These are phyloP conservation scores for Lysandra coridon DNA, from an alignment of 2,888 invertebrate genomes.

Conservation along the genomic window DNA sequence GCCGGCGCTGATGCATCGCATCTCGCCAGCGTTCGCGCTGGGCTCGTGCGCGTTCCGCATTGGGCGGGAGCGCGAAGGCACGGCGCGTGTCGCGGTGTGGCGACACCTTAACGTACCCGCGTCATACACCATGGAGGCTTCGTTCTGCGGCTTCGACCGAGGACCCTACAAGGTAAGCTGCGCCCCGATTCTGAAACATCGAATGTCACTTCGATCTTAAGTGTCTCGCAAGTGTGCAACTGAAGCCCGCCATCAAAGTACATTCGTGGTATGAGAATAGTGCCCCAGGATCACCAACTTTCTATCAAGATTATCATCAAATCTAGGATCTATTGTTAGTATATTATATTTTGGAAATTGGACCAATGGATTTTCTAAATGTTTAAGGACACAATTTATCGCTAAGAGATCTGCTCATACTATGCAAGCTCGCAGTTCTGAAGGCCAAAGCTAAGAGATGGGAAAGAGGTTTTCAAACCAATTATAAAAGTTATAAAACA, in stretches of 20 bases:
- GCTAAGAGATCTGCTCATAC: too few relatives aligned
- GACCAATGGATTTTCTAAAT: too few relatives aligned
- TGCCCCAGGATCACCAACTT: too few relatives aligned
- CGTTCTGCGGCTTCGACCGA: conserved; percentile 91
- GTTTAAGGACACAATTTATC: too few relatives aligned
- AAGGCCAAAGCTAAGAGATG: background rate
- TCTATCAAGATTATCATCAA: too few relatives aligned
- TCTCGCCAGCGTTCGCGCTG: conserved; percentile 85
- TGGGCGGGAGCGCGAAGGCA: conserved; percentile 88
- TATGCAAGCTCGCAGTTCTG: background rate
- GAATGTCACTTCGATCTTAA: background rate
- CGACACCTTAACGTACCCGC: conserved; percentile 88
- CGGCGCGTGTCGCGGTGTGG: conserved; percentile 93
- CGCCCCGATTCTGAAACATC: background rate
- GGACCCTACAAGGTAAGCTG: conserved; percentile 84
- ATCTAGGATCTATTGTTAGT: too few relatives aligned
- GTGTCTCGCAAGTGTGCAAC: too few relatives aligned
- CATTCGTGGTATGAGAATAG: too few relatives aligned
- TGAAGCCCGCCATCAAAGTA: too few relatives aligned
- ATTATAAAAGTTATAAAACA: background rate
- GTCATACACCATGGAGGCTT: conserved; percentile 92
- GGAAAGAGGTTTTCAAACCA: background rate
- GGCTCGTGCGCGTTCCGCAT: conserved; percentile 88
- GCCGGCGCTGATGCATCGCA: conserved; percentile 85
- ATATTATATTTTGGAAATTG: too few relatives aligned